Evolutionary conservation across 2,888 invertebrate genomes (phyloP), one percentile per base, ranked within the genome.

Genomic region (Schizotus pectinicornis): DNA sequence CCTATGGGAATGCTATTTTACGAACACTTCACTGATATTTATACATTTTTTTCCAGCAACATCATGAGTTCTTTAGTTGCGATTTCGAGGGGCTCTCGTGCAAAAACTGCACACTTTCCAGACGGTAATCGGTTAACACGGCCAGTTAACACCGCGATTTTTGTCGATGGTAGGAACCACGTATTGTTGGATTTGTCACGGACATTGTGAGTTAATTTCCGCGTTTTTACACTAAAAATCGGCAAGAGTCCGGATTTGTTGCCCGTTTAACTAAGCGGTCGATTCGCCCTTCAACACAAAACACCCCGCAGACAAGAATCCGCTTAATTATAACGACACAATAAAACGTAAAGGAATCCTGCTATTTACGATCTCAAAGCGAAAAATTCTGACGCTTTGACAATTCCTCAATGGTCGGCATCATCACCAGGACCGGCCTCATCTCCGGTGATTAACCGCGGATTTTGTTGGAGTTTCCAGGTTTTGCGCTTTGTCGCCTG

Each of bases 361-460:
- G 48, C 38, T 36, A 37, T 48, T 48, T 48, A 35, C 37, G 36
- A 30, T 30, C 22, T 9, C 31, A 53, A 53, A 45, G 53, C 45
- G 53, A 45, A 53, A 53, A 53, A 45, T 53, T 37, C 22, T 12
- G n/a, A n/a, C 38, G 37, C 45, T 53, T 53, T 38, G 45, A 53
- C 53, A 45, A 45, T 37, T 36, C 36, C 36, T 33, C 33, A 45
- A 37, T 45, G 5, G 22, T 22, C 5, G 22, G 3, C 22, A n/a
- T n/a, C n/a, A n/a, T n/a, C n/a, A 22, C 3, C 22, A 22, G 22
- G 5, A 3, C 22, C 22, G 22, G 22, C 2, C 22, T 22, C 22
- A 22, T 22, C 5, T 5, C 5, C 5, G 22, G 5, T 3, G 22
- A 22, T 22, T 5, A 22, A 22, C 2, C 22, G 2, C 22, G 3